phyloP scores from a whole-genome alignment of 2,888 invertebrate genomes.

The Yponomeuta sedellus region DNA sequence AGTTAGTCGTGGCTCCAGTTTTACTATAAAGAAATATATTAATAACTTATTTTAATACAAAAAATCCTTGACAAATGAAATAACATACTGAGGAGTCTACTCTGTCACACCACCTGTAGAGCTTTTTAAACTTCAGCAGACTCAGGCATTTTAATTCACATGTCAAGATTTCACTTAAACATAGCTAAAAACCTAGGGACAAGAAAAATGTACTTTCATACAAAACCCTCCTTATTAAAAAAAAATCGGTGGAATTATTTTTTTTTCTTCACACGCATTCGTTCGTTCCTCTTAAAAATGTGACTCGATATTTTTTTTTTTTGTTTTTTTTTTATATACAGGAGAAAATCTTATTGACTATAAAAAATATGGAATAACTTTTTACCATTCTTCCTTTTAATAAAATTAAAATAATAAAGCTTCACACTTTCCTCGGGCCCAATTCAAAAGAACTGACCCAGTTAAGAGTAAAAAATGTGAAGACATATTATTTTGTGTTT shows the following conservation, averaged over 20 bases:
- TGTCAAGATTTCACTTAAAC: background rate
- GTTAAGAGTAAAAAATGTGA: background rate
- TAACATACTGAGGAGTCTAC: background rate
- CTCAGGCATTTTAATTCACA: background rate
- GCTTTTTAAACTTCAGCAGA: background rate
- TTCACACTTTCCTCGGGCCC: background rate
- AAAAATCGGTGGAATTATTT: slow-evolving; percentile 42
- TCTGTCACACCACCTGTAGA: background rate
- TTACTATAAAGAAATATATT: background rate
- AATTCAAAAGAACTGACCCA: background rate
- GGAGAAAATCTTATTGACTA: slow-evolving; percentile 24
- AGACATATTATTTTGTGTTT: background rate
- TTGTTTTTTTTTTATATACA: slow-evolving; percentile 18
- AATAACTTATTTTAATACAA: slow-evolving; percentile 1
- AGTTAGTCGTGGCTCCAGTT: slow-evolving; percentile 17
- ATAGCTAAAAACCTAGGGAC: background rate
- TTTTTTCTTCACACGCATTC: slow-evolving; percentile 25
- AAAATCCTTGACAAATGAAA: background rate
- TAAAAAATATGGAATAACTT: slow-evolving; percentile 37
- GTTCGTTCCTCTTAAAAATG: slow-evolving; percentile 21
- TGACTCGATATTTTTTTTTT: slow-evolving; percentile 18
- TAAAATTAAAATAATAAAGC: slow-evolving; percentile 22
- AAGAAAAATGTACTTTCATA: background rate
- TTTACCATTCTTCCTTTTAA: slow-evolving; percentile 32
- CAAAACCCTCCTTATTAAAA: slow-evolving; percentile 11